phyloP scores from a whole-genome alignment of 2,888 invertebrate genomes.

The Chrysolina haemoptera region DNA sequence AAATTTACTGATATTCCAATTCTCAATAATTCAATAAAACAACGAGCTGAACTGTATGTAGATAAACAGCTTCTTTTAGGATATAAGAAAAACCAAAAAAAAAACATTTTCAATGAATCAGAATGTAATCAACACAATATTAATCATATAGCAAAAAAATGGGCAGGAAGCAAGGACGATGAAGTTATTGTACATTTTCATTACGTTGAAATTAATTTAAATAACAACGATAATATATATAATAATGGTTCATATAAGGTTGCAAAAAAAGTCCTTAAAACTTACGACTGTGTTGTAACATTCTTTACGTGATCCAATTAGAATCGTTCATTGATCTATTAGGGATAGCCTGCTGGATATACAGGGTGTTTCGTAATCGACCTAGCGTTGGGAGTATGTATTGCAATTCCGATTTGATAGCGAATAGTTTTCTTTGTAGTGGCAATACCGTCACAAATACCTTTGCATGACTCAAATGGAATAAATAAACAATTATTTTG shows the following conservation, averaged over 20 bases:
- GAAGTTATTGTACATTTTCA: slow-evolving; percentile 2
- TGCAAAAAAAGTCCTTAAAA: background rate
- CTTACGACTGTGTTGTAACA: background rate
- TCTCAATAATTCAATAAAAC: too few species aligned
- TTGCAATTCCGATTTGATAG: too few species aligned
- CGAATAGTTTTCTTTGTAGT: too few species aligned
- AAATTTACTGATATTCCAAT: too few species aligned
- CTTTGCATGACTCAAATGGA: too few species aligned
- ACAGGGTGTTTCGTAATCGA: background rate
- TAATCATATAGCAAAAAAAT: background rate
- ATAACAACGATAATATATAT: slow-evolving; percentile 9
- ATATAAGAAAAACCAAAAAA: background rate
- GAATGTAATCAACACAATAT: background rate
- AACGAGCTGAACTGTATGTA: background rate
- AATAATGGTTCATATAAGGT: background rate
- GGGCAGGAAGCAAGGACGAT: background rate
- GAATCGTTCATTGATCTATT: background rate
- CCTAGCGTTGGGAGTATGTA: background rate
- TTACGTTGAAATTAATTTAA: slow-evolving; percentile 5
- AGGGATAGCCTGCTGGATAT: background rate
- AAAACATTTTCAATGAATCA: background rate
- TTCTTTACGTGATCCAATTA: slow-evolving; percentile 5
- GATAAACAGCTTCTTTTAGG: background rate
- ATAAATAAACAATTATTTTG: too few species aligned
- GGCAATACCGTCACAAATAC: too few species aligned